Evolutionary conservation across 2,888 invertebrate genomes (phyloP), one percentile per base, ranked within the genome.

Genomic region (Deilephila elpenor): DNA sequence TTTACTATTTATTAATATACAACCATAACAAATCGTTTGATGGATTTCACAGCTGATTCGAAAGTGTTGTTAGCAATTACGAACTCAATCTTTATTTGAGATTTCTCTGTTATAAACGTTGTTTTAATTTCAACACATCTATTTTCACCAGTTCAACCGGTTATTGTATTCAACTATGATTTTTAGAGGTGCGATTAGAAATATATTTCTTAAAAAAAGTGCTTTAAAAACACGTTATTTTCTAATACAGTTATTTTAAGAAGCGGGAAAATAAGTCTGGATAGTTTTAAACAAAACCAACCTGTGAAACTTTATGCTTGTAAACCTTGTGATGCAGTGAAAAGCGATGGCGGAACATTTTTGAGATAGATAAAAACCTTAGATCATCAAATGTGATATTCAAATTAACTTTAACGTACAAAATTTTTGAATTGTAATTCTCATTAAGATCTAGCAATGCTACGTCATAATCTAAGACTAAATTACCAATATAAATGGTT

Each of bases 31-130:
- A 84, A 84, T 84, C 82, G 79, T 82, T 80, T 83, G 81, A 86
- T 84, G 82, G 84, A 85, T 86, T 87, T 86, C 84, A 86, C 84
- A 85, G 82, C 79, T 79, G 82, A 87, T 86, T 86, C 77, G 84
- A 82, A 82, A 82, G 81, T 80, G 83, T 83, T 77, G 78, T 84
- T 83, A 81, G 76, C 74, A 61, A 67, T 76, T 76, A 79, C 78
- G 75, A 79, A 78, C 75, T 80, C 78, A 78, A 76, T 80, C 77
- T 76, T 75, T 78, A 77, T 83, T 79, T 79, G 76, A 79, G 82
- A 82, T 83, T 82, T 84, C 82, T 80, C 84, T 79, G 79, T 82
- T 83, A 79, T 78, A 75, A 79, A 73, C 73, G 75, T 53, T 67
- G 37, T 51, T 34, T 34, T 59, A 59, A 59, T 71, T 59, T 59